Evolutionary conservation across 1,140 invertebrate genomes (phyloP).

Genomic region (Drosophila nebulosa): DNA sequence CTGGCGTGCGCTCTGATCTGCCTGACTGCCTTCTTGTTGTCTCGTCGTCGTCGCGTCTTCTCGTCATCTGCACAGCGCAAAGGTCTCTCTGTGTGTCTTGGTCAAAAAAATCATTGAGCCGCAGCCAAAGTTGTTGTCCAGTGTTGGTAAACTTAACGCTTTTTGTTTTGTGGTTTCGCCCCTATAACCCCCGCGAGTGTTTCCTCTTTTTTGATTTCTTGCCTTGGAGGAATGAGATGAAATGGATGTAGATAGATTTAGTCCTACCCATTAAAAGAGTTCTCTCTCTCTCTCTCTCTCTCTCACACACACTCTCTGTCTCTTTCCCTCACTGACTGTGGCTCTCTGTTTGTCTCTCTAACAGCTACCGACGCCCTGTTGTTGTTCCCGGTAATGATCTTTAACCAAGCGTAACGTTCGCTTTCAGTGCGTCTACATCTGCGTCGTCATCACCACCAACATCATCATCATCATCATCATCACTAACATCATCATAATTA

Average conservation of each 20-base stretch:
- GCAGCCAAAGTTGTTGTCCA: constrained; percentile 17
- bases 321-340: not conserved
- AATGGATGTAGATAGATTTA: not conserved
- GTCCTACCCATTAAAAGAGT: not conserved
- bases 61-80: constrained; percentile 29
- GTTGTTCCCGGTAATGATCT: constrained; percentile 74
- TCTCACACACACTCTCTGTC: not conserved
- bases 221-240: not conserved
- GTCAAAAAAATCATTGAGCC: constrained; percentile 51
- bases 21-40: constrained; percentile 53
- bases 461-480: constrained; percentile 41
- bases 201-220: not conserved
- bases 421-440: constrained; percentile 79
- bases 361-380: constrained; percentile 48
- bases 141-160: constrained; percentile 7
- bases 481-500: constrained; percentile 34
- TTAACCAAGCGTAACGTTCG: constrained; percentile 79
- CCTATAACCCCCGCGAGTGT: not conserved
- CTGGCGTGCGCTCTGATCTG: constrained; percentile 75
- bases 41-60: constrained; percentile 30
- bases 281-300: not conserved
- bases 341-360: not conserved
- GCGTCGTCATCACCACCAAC: constrained; percentile 65
- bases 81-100: constrained; percentile 27
- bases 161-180: not conserved